Evolutionary conservation across 2,888 invertebrate genomes (phyloP).

Genomic region (Xanthorhoe spadicearia): DNA sequence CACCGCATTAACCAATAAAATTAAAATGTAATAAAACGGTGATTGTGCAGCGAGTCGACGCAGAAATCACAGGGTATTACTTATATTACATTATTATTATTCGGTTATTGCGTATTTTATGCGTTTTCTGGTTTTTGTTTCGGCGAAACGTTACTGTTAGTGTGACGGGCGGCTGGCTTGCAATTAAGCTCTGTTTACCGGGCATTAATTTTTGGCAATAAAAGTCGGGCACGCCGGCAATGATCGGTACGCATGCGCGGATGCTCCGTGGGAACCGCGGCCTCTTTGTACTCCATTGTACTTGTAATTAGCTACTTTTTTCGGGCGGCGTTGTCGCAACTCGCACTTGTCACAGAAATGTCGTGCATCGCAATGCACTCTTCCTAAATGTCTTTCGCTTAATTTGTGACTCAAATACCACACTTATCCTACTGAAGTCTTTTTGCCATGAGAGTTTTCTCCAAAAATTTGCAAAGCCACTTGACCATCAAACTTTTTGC

Average conservation of each 20-base stretch:
- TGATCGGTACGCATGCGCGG: slow-evolving; percentile 78
- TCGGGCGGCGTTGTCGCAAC: slow-evolving; percentile 60
- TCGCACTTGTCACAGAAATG: slow-evolving; percentile 78
- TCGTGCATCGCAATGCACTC: slow-evolving; percentile 72
- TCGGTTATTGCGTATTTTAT: slow-evolving; percentile 71
- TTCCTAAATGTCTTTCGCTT: slow-evolving; percentile 73
- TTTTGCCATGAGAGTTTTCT: slow-evolving; percentile 44
- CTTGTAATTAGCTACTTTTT: slow-evolving; percentile 80
- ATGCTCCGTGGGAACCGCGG: slow-evolving; percentile 82
- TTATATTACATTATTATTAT: slow-evolving; percentile 74
- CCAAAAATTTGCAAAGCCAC: slow-evolving; percentile 49
- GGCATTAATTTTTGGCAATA: slow-evolving; percentile 85
- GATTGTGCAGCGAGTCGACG: slow-evolving; percentile 58
- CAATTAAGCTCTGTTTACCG: slow-evolving; percentile 82
- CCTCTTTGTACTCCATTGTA: slow-evolving; percentile 80
- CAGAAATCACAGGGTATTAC: slow-evolving; percentile 65
- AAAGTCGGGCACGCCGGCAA: slow-evolving; percentile 79
- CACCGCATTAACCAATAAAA: slow-evolving; percentile 71
- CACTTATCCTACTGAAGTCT: slow-evolving; percentile 58
- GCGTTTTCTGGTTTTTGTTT: slow-evolving; percentile 66
- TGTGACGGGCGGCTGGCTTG: slow-evolving; percentile 70
- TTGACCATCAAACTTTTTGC: slow-evolving; percentile 65
- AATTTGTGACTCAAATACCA: slow-evolving; percentile 71
- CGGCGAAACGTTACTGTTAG: slow-evolving; percentile 64
- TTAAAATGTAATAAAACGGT: slow-evolving; percentile 72